Evolutionary conservation across 2,113 vertebrate species (phyloP).

Genomic region (Acinonyx jubatus): DNA sequence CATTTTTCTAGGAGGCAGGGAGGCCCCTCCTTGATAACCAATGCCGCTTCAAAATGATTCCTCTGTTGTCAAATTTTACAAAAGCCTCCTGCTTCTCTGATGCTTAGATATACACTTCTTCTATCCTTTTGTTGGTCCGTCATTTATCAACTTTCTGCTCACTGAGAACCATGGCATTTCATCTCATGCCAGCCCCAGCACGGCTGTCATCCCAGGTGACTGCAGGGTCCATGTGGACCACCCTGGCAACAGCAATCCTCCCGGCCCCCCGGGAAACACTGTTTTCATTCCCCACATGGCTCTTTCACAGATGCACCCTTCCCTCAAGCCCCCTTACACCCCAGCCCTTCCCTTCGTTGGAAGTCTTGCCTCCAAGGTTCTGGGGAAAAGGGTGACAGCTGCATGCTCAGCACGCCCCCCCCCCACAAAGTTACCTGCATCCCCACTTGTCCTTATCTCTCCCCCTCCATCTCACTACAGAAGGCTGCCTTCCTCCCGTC

Average conservation of each 20-base stretch:
- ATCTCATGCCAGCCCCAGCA: background rate
- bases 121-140: background rate
- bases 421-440: background rate
- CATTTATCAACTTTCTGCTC: background rate
- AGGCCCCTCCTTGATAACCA: no score
- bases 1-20: background rate
- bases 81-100: background rate
- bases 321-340: background rate
- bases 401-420: background rate
- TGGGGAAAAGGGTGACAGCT: background rate
- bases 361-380: background rate
- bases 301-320: background rate
- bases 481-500: background rate
- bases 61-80: background rate
- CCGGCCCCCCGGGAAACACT: background rate
- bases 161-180: background rate
- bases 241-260: background rate
- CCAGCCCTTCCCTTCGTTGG: background rate
- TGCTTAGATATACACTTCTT: background rate
- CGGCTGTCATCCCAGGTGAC: no score
- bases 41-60: background rate
- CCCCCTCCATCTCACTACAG: background rate
- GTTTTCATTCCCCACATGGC: background rate
- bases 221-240: fast-evolving
- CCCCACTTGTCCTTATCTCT: background rate